These are phyloP conservation scores for Anas bahamensis DNA, from an alignment of 2,797 vertebrate species.

Conservation along the genomic window DNA sequence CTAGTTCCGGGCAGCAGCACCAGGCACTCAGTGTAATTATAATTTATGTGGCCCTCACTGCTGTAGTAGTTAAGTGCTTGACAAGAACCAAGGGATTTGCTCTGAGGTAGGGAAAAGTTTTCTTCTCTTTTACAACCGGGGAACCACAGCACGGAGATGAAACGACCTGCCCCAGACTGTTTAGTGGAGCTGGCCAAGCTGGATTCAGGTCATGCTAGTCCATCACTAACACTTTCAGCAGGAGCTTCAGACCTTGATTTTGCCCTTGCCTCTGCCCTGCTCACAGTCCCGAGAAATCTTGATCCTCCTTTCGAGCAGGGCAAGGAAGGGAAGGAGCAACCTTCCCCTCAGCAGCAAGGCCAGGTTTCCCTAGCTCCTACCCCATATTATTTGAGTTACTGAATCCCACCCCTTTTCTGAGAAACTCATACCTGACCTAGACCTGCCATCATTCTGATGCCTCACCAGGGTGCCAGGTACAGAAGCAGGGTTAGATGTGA, in stretches of 20 bases:
- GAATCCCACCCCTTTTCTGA: background rate
- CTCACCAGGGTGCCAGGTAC: background rate
- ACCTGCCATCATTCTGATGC: background rate
- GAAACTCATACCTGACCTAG: background rate
- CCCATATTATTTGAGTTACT: background rate
- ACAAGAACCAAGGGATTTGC: slow-evolving; percentile 60
- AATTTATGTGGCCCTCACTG: slow-evolving; percentile 57
- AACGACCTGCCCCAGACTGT: background rate
- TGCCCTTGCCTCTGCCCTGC: background rate
- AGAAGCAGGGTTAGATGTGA: background rate
- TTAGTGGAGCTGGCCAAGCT: background rate
- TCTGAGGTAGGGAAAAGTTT: slow-evolving; percentile 58
- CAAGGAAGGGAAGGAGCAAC: background rate
- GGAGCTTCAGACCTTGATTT: background rate
- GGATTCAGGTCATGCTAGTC: background rate
- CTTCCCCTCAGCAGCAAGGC: background rate
- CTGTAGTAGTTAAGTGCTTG: slow-evolving; percentile 41
- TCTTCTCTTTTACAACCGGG: slow-evolving; percentile 25
- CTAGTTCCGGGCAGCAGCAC: slow-evolving; percentile 61
- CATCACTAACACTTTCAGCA: background rate
- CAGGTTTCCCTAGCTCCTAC: background rate
- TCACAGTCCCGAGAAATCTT: background rate
- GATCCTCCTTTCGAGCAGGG: background rate
- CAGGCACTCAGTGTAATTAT: slow-evolving; percentile 52
- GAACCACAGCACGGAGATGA: background rate